A percentile compares a stretch with the other conserved stretches of the same genome.
phyloP scores from a whole-genome alignment of 1,140 invertebrate species.

The Archegozetes longisetosus region DNA sequence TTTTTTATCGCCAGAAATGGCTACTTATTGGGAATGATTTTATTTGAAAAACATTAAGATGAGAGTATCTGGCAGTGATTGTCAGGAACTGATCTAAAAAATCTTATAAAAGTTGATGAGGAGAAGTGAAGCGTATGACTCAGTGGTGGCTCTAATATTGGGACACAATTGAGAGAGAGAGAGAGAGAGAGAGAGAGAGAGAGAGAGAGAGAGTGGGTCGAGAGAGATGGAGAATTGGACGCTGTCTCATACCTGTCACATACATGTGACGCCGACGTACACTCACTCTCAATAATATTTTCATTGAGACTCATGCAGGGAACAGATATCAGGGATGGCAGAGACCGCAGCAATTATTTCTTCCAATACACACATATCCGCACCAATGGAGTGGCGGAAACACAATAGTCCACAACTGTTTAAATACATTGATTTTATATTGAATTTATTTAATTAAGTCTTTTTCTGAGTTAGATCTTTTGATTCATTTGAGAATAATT shows the following conservation, averaged over 20 bases:
- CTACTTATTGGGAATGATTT: not conserved
- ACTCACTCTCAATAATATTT: not conserved
- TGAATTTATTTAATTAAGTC: not conserved
- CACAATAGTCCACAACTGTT: not conserved
- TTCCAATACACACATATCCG: not conserved
- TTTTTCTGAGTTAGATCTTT: not conserved
- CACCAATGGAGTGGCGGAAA: not conserved
- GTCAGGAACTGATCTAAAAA: not conserved
- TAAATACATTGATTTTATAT: not conserved
- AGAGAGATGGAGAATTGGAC: not conserved
- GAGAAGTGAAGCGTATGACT: not conserved
- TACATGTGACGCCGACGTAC: not conserved
- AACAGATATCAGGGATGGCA: not conserved
- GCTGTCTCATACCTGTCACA: not conserved
- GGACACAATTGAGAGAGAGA: not conserved
- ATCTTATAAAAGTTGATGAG: not conserved
- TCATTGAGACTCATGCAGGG: not conserved
- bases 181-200: not conserved
- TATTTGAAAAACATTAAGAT: not conserved
- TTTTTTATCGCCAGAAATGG: not conserved
- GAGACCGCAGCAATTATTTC: not conserved
- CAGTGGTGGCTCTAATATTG: not conserved
- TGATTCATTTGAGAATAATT: not conserved
- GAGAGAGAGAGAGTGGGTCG: conserved; percentile 1
- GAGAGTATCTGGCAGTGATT: not conserved